These are phyloP conservation scores for Malthinus flaveolus DNA, from an alignment of 2,888 invertebrate species.

Conservation along the genomic window DNA sequence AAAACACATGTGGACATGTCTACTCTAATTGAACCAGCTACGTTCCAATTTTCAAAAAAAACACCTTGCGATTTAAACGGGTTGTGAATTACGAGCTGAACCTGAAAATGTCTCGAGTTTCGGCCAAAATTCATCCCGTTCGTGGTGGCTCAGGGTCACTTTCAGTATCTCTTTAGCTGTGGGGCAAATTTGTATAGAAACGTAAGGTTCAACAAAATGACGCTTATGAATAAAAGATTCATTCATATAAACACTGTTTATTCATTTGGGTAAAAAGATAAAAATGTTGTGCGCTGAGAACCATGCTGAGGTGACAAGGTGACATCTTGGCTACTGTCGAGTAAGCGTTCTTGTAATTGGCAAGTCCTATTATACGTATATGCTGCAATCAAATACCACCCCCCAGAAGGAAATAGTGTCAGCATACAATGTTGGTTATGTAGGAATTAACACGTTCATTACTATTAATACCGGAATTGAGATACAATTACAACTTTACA, in stretches of 20 bases:
- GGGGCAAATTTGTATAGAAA: too few relatives aligned
- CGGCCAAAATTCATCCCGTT: too few relatives aligned
- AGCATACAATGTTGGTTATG: constrained; percentile 42
- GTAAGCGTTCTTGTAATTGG: constrained; percentile 39
- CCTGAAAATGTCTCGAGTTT: too few relatives aligned
- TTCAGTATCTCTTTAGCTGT: too few relatives aligned
- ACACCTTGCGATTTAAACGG: too few relatives aligned
- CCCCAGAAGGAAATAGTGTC: constrained; percentile 48
- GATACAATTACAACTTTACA: background rate
- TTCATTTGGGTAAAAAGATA: constrained; percentile 15
- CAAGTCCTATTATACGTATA: too few relatives aligned
- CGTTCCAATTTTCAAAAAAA: too few relatives aligned
- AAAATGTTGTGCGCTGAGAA: constrained; percentile 22
- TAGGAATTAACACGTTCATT: constrained; percentile 16
- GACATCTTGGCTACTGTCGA: constrained; percentile 34
- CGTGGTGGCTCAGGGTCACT: too few relatives aligned
- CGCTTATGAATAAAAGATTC: constrained; percentile 7
- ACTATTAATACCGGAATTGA: constrained; percentile 7
- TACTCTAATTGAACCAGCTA: too few relatives aligned
- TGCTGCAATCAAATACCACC: constrained; percentile 37
- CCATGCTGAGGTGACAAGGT: constrained; percentile 35
- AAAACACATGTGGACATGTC: too few relatives aligned
- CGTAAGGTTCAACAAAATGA: background rate
- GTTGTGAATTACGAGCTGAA: too few relatives aligned
- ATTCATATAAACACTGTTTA: constrained; percentile 22